These are phyloP conservation scores for Imbricaverruca yamaguchii DNA, from an alignment of 2,888 invertebrate species.

Conservation along the genomic window DNA sequence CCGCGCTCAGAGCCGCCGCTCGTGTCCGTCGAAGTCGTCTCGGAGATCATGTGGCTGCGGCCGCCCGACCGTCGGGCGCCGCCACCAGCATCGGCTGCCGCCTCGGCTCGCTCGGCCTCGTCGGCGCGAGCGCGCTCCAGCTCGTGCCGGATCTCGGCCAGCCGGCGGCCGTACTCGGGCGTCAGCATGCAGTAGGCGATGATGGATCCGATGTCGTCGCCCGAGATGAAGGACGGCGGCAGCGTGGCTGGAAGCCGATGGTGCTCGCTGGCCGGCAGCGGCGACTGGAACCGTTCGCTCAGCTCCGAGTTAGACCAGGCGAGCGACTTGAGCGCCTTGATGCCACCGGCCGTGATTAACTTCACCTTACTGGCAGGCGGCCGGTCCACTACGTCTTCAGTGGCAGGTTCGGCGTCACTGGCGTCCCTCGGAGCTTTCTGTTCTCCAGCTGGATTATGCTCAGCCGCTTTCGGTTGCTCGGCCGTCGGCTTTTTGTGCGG, in stretches of 20 bases:
- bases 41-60: too few relatives aligned
- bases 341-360: not conserved
- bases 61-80: not conserved
- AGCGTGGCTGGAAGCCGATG: constrained; percentile 56
- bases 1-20: constrained; percentile 7
- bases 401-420: not conserved
- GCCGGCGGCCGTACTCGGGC: constrained; percentile 56
- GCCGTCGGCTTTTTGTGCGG: not conserved
- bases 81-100: constrained; percentile 26
- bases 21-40: not conserved
- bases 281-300: constrained; percentile 44
- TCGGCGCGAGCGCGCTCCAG: constrained; percentile 34
- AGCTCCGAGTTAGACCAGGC: constrained; percentile 22
- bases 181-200: constrained; percentile 74
- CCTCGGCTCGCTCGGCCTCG: constrained; percentile 47
- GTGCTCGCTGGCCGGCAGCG: constrained; percentile 61
- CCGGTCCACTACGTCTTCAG: not conserved
- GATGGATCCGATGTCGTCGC: constrained; percentile 73
- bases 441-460: not conserved
- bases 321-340: constrained; percentile 23
- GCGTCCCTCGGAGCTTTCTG: not conserved
- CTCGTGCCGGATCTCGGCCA: constrained; percentile 45
- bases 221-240: constrained; percentile 62
- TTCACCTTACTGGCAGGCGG: not conserved
- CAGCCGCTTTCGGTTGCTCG: not conserved